Conservation (phyloP, 2,113 vertebrate species). For the Peromyscus californicus region DNA sequence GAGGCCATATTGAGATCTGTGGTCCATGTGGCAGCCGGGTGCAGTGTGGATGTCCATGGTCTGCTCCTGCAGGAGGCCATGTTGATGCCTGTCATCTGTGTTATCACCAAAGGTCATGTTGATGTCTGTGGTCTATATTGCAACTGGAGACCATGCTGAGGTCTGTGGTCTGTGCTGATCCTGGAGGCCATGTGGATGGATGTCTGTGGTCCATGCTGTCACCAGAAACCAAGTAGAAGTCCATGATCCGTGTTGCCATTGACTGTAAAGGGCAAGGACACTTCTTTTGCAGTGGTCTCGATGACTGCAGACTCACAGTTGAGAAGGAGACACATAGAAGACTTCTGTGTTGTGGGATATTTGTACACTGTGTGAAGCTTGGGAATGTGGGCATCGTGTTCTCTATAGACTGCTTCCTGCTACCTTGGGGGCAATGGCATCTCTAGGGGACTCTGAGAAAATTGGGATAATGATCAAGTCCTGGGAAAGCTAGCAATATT, state of each 20-base stretch:
- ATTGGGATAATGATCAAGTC: background rate
- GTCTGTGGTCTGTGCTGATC: background rate
- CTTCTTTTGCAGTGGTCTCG: background rate
- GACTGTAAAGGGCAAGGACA: background rate
- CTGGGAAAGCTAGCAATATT: background rate
- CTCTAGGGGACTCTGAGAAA: background rate
- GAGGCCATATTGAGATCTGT: no score
- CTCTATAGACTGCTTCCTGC: background rate
- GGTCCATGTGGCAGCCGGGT: no score
- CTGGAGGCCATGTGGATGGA: background rate
- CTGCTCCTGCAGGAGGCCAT: no score
- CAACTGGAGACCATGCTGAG: no score
- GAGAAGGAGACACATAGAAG: background rate
- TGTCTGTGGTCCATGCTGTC: background rate
- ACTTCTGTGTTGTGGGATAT: background rate
- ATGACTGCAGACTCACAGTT: background rate
- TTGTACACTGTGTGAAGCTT: background rate
- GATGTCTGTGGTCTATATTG: no score
- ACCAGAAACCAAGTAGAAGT: background rate
- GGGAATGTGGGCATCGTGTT: background rate
- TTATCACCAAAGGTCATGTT: no score
- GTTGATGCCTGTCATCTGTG: no score
- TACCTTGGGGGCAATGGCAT: background rate
- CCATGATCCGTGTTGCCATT: background rate
- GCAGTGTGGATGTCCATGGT: no score